phyloP scores from a whole-genome alignment of 2,888 invertebrate species.

The Ypsolopha scabrella region DNA sequence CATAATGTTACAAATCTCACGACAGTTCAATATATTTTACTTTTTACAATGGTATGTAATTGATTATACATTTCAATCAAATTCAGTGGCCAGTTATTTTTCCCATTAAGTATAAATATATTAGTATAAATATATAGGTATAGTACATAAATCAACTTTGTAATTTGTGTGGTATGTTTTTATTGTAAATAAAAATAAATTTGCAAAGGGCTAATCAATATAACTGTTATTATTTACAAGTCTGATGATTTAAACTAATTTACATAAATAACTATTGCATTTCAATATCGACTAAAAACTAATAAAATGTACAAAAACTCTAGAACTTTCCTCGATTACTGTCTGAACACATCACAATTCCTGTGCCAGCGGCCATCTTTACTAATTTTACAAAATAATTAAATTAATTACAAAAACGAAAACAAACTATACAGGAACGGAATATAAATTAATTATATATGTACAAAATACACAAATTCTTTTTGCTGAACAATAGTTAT shows the following conservation, averaged over 20 bases:
- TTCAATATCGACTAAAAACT: constrained; percentile 54
- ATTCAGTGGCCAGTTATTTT: constrained; percentile 31
- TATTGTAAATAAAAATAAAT: constrained; percentile 13
- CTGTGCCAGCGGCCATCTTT: constrained; percentile 18
- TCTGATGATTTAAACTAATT: constrained; percentile 46
- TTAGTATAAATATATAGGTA: too few relatives aligned
- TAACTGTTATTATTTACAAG: constrained; percentile 59
- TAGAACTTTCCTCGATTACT: constrained; percentile 32
- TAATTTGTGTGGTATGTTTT: not conserved
- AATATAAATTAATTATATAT: constrained; percentile 60
- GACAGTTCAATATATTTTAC: constrained; percentile 21
- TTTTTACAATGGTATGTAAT: constrained; percentile 15
- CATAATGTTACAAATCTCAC: constrained; percentile 27
- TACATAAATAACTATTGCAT: constrained; percentile 70
- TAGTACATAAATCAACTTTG: too few relatives aligned
- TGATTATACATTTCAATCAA: constrained; percentile 17
- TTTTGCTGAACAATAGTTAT: constrained; percentile 52
- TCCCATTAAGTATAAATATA: not conserved
- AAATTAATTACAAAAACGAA: constrained; percentile 17
- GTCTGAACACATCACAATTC: constrained; percentile 65
- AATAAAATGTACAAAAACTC: constrained; percentile 57
- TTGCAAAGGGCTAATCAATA: constrained; percentile 26
- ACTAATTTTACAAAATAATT: not conserved
- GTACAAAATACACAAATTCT: constrained; percentile 63
- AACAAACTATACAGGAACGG: constrained; percentile 58